Conservation (phyloP, 2,888 invertebrate genomes). For the Resseliella maxima region DNA sequence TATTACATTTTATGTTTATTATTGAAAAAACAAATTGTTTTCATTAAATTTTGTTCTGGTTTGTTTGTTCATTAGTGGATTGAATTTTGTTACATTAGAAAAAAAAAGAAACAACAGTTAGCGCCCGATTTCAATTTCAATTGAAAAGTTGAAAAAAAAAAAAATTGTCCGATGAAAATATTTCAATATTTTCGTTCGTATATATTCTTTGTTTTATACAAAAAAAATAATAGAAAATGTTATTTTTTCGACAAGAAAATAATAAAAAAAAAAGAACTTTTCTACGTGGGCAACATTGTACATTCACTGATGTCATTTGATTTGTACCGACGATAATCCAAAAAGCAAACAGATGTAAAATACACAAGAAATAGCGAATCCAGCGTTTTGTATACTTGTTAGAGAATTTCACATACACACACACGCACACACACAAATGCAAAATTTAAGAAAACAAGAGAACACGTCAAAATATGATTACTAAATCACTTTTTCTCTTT, state of each 20-base stretch:
- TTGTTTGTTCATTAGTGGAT: not conserved
- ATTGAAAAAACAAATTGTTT: not conserved
- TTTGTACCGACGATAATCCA: not conserved
- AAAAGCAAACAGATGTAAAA: not conserved
- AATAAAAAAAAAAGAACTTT: no score
- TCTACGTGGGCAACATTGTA: not conserved
- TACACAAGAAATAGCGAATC: no score
- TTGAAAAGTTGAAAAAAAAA: no score
- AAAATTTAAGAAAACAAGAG: no score
- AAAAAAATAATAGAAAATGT: not conserved
- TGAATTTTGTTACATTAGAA: not conserved
- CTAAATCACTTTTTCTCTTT: no score
- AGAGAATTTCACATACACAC: not conserved
- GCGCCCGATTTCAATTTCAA: no score
- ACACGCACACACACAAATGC: no score
- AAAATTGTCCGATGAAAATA: no score
- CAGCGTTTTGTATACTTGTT: no score
- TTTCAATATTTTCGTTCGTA: no score
- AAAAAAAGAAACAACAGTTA: no score
- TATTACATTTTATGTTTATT: not conserved
- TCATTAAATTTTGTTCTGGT: not conserved
- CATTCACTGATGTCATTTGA: conserved; percentile 28
- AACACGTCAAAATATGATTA: no score
- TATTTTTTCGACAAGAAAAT: not conserved
- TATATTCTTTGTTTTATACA: not conserved